These are phyloP conservation scores for Clusia tigrina DNA, from an alignment of 2,888 invertebrate species.

Conservation along the genomic window DNA sequence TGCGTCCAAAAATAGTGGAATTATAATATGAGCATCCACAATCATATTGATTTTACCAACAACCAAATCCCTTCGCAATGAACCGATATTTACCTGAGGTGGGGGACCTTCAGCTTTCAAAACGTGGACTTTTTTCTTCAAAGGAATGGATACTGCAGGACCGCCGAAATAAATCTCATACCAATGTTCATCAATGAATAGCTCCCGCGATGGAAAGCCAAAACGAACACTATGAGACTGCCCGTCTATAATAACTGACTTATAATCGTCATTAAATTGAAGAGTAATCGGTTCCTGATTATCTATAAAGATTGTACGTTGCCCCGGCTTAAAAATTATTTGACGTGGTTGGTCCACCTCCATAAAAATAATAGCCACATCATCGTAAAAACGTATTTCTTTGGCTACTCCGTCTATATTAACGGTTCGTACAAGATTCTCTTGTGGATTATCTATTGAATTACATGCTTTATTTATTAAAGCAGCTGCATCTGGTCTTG, in stretches of 20 bases:
- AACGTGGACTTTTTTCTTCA: constrained; percentile 79
- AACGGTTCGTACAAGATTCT: constrained; percentile 80
- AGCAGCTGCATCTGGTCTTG: constrained; percentile 42
- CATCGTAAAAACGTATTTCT: constrained; percentile 84
- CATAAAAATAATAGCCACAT: constrained; percentile 84
- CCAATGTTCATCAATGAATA: constrained; percentile 87
- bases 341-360: constrained; percentile 87
- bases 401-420: constrained; percentile 82
- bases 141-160: constrained; percentile 79
- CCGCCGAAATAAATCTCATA: constrained; percentile 95
- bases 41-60: constrained; percentile 86
- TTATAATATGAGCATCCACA: constrained; percentile 80
- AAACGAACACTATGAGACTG: constrained; percentile 81
- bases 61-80: constrained; percentile 81
- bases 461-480: constrained; percentile 55
- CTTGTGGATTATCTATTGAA: constrained; percentile 68
- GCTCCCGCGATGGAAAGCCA: constrained; percentile 90
- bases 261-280: constrained; percentile 74
- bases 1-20: constrained; percentile 83
- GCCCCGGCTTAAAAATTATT: constrained; percentile 84
- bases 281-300: constrained; percentile 76
- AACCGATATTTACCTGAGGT: constrained; percentile 92
- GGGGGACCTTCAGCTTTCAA: constrained; percentile 89
- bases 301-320: constrained; percentile 77
- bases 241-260: constrained; percentile 77